phyloP scores from a whole-genome alignment of 2,797 vertebrate genomes.

The Aldrovandia affinis region DNA sequence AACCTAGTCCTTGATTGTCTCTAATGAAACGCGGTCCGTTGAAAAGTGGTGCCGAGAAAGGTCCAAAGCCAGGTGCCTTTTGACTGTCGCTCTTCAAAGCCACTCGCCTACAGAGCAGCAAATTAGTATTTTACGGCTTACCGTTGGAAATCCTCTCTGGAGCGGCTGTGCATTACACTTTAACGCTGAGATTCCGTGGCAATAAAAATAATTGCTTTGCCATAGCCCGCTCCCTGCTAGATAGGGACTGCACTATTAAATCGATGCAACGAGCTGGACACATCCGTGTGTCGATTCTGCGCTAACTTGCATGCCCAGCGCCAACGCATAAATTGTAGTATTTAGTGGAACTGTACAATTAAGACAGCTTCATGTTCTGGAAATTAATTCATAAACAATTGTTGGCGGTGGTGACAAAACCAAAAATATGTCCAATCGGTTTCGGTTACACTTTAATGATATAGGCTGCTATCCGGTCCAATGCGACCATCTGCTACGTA shows the following conservation, averaged over 20 bases:
- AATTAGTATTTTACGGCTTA: constrained; percentile 31
- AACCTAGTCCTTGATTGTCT: constrained; percentile 33
- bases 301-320: background rate
- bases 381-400: background rate
- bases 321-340: background rate
- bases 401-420: background rate
- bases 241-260: constrained; percentile 37
- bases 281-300: constrained; percentile 36
- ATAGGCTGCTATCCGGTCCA: constrained; percentile 2
- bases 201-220: constrained; percentile 30
- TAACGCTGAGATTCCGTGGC: constrained; percentile 21
- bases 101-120: constrained; percentile 50
- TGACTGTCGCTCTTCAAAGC: constrained; percentile 50
- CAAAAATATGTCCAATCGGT: background rate
- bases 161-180: constrained; percentile 25
- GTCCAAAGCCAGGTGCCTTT: constrained; percentile 54
- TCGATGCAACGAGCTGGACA: constrained; percentile 37
- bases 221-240: constrained; percentile 40
- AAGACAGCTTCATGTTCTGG: background rate
- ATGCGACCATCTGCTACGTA: constrained; percentile 15
- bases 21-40: constrained; percentile 61
- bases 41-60: constrained; percentile 63
- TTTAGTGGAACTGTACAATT: background rate
- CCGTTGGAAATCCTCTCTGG: constrained; percentile 5
- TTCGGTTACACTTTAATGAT: constrained; percentile 13